Evolutionary conservation across 2,888 invertebrate genomes (phyloP).

Genomic region (Scaptomyza flava): DNA sequence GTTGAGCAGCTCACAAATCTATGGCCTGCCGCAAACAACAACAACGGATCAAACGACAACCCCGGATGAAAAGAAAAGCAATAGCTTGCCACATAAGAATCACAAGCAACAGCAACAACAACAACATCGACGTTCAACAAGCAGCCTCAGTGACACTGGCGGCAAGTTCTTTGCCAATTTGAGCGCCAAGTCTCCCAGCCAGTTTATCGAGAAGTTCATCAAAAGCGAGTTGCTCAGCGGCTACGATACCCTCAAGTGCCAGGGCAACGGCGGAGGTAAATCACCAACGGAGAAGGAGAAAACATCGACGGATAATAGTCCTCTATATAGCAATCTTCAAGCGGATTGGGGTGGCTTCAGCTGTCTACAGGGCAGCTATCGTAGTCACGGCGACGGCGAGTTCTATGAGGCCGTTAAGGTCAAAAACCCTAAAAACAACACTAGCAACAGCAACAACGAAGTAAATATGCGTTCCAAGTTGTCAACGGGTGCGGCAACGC

Average conservation of each 20-base stretch:
- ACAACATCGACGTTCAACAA: slow-evolving; percentile 56
- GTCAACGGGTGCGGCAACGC: slow-evolving; percentile 62
- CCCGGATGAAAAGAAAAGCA: slow-evolving; percentile 60
- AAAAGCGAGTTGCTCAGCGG: slow-evolving; percentile 80
- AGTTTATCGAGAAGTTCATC: slow-evolving; percentile 82
- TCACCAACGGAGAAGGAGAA: slow-evolving; percentile 29
- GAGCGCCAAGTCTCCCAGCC: slow-evolving; percentile 77
- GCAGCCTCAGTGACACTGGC: slow-evolving; percentile 60
- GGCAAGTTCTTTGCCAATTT: slow-evolving; percentile 72
- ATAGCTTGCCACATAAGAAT: slow-evolving; percentile 61
- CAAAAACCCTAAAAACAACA: slow-evolving; percentile 36
- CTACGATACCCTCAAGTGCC: slow-evolving; percentile 76
- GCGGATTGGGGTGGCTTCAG: slow-evolving; percentile 72
- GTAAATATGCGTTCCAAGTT: slow-evolving; percentile 67
- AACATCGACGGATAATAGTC: slow-evolving; percentile 32
- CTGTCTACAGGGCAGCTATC: slow-evolving; percentile 82
- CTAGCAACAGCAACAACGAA: slow-evolving; percentile 39
- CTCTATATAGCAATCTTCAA: slow-evolving; percentile 58
- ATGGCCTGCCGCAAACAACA: slow-evolving; percentile 78
- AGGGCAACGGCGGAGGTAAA: slow-evolving; percentile 41
- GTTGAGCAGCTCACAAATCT: slow-evolving; percentile 81
- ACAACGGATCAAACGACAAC: slow-evolving; percentile 37
- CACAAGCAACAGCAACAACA: slow-evolving; percentile 36
- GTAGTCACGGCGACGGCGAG: slow-evolving; percentile 79
- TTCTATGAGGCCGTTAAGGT: slow-evolving; percentile 77